Percentiles rank a stretch among this genome's conserved stretches.
Conservation (phyloP, 2,888 invertebrate genomes). For the Cetonia aurata region DNA sequence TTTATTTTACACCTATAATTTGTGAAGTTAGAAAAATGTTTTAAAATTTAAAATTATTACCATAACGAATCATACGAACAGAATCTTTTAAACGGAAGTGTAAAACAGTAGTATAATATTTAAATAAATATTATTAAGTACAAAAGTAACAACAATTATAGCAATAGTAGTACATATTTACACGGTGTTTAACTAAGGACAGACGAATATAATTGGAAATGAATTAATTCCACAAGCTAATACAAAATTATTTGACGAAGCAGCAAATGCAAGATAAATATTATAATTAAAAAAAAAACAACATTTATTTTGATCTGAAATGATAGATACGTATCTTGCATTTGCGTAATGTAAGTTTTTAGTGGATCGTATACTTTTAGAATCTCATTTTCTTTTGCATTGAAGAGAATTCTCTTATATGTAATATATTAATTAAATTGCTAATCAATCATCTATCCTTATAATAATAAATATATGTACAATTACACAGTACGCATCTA, state of each 20-base stretch:
- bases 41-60: slow-evolving; percentile 42
- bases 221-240: neutral
- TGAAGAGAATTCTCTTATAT: slow-evolving; percentile 51
- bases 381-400: slow-evolving; percentile 54
- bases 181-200: slow-evolving; percentile 30
- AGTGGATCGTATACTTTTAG: slow-evolving; percentile 59
- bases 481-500: slow-evolving; percentile 48
- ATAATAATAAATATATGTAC: slow-evolving; percentile 43
- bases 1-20: slow-evolving; percentile 52
- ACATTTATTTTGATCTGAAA: slow-evolving; percentile 6
- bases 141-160: slow-evolving; percentile 42
- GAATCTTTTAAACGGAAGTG: neutral
- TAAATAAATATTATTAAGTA: slow-evolving; percentile 29
- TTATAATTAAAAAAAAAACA: neutral
- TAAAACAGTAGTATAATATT: slow-evolving; percentile 16
- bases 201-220: slow-evolving; percentile 25
- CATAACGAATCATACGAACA: slow-evolving; percentile 22
- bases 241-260: slow-evolving; percentile 1
- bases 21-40: slow-evolving; percentile 51
- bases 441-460: slow-evolving; percentile 45
- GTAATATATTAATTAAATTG: slow-evolving; percentile 51
- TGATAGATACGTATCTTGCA: slow-evolving; percentile 1
- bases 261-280: slow-evolving; percentile 26
- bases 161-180: slow-evolving; percentile 38
- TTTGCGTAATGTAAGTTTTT: slow-evolving; percentile 12